Conservation (phyloP, 2,797 vertebrate species). For the Enteromius treurensis region DNA sequence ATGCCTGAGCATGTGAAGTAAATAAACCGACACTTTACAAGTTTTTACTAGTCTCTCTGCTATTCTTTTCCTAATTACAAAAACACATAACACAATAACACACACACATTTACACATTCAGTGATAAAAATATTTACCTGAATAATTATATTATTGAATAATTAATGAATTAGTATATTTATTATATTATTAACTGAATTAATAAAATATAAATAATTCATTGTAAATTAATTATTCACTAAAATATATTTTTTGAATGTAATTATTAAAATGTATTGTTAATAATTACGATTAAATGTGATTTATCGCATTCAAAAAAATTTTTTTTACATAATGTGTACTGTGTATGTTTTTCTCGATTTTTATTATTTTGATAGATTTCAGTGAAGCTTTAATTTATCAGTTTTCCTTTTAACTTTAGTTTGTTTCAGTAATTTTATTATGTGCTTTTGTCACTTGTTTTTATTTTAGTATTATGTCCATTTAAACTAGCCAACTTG, state of each 20-base stretch:
- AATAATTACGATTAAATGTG: background rate
- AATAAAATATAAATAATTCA: background rate
- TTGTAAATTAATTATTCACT: too few relatives aligned
- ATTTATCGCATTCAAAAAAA: too few relatives aligned
- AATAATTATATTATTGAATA: background rate
- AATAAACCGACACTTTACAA: background rate
- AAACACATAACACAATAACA: background rate
- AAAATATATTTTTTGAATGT: background rate
- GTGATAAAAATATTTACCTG: background rate
- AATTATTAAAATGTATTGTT: background rate
- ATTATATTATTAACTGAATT: background rate
- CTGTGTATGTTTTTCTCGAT: too few relatives aligned
- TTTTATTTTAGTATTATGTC: background rate
- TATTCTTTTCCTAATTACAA: background rate
- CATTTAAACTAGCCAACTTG: background rate
- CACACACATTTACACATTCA: background rate
- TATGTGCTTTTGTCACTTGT: too few relatives aligned
- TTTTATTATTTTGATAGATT: too few relatives aligned
- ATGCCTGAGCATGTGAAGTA: background rate
- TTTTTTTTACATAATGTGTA: too few relatives aligned
- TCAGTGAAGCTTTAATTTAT: too few relatives aligned
- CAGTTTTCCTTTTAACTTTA: background rate
- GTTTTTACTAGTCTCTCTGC: background rate
- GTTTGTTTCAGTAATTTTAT: background rate
- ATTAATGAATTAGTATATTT: background rate